A percentile compares a stretch with the other conserved stretches of the same genome.
phyloP scores from a whole-genome alignment of 2,113 vertebrate species.

The Rana temporaria region DNA sequence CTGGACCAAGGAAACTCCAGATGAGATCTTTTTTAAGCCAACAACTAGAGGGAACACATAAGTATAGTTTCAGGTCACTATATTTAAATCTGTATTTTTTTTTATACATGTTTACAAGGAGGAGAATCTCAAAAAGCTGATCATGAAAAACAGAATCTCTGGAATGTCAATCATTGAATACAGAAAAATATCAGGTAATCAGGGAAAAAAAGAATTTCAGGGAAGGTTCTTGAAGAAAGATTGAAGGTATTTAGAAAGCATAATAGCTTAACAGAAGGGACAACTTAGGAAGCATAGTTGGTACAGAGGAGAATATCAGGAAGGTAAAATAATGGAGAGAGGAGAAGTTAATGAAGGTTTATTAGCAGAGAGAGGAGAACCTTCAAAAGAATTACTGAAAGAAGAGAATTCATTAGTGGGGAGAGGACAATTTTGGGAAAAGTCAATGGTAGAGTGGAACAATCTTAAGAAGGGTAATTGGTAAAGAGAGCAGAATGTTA shows the following conservation, averaged over 20 bases:
- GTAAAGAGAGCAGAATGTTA: too few relatives aligned
- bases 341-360: not conserved
- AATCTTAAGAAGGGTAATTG: too few relatives aligned
- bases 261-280: not conserved
- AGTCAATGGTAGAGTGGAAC: too few relatives aligned
- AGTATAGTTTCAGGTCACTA: not conserved
- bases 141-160: too few relatives aligned
- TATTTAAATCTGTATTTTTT: too few relatives aligned
- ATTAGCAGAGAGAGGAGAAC: not conserved
- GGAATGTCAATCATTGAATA: too few relatives aligned
- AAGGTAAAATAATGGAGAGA: not conserved
- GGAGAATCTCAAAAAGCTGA: not conserved
- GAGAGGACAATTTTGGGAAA: too few relatives aligned
- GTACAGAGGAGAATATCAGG: not conserved
- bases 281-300: not conserved
- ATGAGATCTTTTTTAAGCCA: conserved; percentile 6
- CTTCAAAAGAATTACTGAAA: too few relatives aligned
- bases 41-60: not conserved
- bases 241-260: not conserved
- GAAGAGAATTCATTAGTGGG: too few relatives aligned
- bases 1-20: conserved; percentile 48
- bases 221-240: not conserved
- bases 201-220: too few relatives aligned
- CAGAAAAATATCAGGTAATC: too few relatives aligned
- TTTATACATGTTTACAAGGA: not conserved